Percentiles rank a stretch among this genome's conserved stretches.
Evolutionary conservation across 1,140 invertebrate species (phyloP).

Genomic region (Bombus cullumanus): DNA sequence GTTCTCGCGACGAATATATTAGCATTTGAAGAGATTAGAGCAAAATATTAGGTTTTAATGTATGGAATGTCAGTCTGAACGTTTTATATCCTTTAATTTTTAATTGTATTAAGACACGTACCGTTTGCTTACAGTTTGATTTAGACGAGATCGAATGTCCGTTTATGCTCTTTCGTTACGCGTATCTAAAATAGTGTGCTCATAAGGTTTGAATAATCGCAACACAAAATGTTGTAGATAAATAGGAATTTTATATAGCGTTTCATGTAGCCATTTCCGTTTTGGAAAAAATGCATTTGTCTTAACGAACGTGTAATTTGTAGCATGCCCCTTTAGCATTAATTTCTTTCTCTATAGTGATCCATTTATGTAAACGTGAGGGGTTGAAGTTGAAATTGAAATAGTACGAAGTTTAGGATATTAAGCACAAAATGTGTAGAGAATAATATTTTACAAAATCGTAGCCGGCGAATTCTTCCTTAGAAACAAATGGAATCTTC

Average conservation of each 20-base stretch:
- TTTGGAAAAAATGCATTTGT: too few species aligned
- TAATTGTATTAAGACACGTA: too few species aligned
- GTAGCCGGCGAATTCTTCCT: not conserved
- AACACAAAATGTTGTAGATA: too few species aligned
- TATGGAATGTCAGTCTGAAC: not conserved
- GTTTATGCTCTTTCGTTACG: too few species aligned
- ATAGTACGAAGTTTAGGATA: not conserved
- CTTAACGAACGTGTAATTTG: too few species aligned
- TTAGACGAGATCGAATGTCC: too few species aligned
- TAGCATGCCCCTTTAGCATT: not conserved
- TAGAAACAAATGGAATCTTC: not conserved
- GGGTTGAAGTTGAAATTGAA: not conserved
- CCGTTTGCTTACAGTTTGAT: too few species aligned
- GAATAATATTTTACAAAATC: not conserved
- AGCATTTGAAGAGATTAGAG: not conserved
- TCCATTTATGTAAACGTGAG: not conserved
- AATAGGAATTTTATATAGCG: too few species aligned
- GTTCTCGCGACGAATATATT: not conserved
- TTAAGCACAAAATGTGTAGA: not conserved
- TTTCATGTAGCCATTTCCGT: not conserved
- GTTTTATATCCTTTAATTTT: not conserved
- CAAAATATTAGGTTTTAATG: not conserved
- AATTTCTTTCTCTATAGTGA: not conserved
- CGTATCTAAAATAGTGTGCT: too few species aligned
- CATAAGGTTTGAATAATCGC: not conserved